Base-by-base conservation (phyloP, 1,140 invertebrate species). In the Artemia franciscana region DNA sequence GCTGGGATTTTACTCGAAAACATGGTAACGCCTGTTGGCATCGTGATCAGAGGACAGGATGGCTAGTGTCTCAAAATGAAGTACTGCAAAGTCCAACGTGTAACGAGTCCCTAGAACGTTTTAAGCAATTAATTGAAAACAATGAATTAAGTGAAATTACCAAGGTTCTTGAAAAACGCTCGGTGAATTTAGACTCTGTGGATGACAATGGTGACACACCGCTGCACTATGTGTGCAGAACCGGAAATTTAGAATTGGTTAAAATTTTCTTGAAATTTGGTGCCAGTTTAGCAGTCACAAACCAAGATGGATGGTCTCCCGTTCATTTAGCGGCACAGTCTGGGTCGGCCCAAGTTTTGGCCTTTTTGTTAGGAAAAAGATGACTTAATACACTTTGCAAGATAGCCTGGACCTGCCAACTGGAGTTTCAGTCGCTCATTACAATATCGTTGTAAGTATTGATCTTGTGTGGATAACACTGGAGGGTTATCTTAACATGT, bases 291-390 rank as follows among this genome's bases (percentile, higher is more conserved):
- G 70, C 71, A 61, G 68, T 77, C 57, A 73, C 74, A 15, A 77
- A 77, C 66, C 67, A 72, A 7, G 77, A 78, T 65, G 75, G 76
- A 4, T 78, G 77, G 77, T 76, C 71, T 63, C 73, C 77, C 5
- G 64, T 78, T 9, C 77, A 78, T 64, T 74, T 78, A 39, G 77
- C 77, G 9, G 73, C 73, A 7, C 76, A 72, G 60, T 71, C 73
- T 15, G 77, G 76, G 15, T 75, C 77, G 65, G 70, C 72, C 27
- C 73, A 77, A 59, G 74, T 78, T 18, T 15, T 51, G 39, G 21
- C 21, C 12, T 51, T 51, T 51, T 51, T 51, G 39, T 18, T 51
- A 51, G 39, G 12, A 18, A 51, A 51, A 15, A 51, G 39, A 51
- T 51, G 3, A 51, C n/a, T n/a, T n/a, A n/a, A n/a, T n/a, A n/a